These are phyloP conservation scores for Thelaira solivaga DNA, from an alignment of 2,888 invertebrate species.

Conservation along the genomic window DNA sequence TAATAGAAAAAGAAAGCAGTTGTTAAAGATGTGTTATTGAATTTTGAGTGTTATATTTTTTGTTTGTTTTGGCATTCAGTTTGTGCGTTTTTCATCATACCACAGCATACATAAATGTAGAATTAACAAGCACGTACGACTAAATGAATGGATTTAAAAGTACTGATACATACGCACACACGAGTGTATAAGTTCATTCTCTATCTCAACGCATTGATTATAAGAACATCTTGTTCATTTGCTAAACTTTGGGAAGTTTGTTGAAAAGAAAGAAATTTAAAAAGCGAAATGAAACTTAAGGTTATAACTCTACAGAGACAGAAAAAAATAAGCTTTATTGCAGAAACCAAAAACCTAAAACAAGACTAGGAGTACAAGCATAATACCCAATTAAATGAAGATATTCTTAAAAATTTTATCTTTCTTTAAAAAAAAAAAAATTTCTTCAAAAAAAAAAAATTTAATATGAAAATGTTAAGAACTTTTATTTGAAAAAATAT, in stretches of 20 bases:
- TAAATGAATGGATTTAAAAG: neutral
- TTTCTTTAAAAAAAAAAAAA: no score
- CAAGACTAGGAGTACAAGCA: conserved; percentile 2
- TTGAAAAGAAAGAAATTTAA: conserved; percentile 17
- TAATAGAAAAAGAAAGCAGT: no score
- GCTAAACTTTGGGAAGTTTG: conserved; percentile 10
- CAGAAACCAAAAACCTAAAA: no score
- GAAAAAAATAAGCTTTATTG: neutral
- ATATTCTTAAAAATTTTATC: neutral
- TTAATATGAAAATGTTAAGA: no score
- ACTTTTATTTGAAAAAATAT: no score
- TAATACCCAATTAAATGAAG: conserved; percentile 6
- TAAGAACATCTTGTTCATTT: neutral
- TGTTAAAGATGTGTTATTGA: no score
- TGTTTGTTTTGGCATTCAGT: no score
- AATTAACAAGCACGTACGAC: conserved; percentile 15
- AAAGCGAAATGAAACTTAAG: no score
- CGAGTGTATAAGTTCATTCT: neutral
- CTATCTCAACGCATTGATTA: neutral
- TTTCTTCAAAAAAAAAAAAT: no score
- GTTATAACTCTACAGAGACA: neutral
- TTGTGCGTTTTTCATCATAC: conserved; percentile 5
- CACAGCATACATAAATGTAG: neutral
- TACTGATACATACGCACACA: no score
- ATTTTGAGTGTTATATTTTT: no score